Evolutionary conservation across 2,113 vertebrate species (phyloP).

Genomic region (Forbesichthys papilliferus): DNA sequence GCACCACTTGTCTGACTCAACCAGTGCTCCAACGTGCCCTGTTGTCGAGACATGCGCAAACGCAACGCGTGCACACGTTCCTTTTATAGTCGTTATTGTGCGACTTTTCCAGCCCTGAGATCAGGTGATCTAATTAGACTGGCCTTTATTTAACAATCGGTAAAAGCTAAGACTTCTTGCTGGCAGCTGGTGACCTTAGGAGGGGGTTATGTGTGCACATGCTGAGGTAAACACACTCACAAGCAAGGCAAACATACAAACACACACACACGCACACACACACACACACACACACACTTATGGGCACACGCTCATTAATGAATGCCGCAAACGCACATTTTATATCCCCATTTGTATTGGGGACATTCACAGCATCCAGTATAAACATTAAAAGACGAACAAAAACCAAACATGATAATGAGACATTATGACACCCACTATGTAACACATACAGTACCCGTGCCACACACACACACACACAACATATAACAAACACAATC

Average conservation of each 20-base stretch:
- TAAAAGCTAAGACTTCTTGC: not conserved
- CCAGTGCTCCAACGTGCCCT: too few relatives aligned
- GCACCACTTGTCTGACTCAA: too few relatives aligned
- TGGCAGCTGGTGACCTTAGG: not conserved
- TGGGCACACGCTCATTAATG: too few relatives aligned
- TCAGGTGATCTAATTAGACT: constrained; percentile 70
- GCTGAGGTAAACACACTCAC: too few relatives aligned
- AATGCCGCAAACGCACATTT: too few relatives aligned
- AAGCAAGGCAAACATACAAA: too few relatives aligned
- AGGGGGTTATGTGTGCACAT: too few relatives aligned
- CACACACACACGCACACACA: too few relatives aligned
- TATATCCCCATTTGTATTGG: not conserved
- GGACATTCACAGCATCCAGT: not conserved
- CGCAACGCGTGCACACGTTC: not conserved
- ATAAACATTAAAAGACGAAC: not conserved
- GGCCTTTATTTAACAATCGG: constrained; percentile 29
- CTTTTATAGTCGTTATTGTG: not conserved
- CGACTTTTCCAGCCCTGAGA: constrained; percentile 44
- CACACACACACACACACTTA: too few relatives aligned
- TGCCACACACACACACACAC: not conserved
- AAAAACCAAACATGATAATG: not conserved
- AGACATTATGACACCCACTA: too few relatives aligned
- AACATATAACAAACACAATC: not conserved
- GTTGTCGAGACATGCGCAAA: too few relatives aligned
- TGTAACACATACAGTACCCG: too few relatives aligned